Evolutionary conservation across 2,113 vertebrate genomes (phyloP), one percentile per base, ranked within the genome.

Genomic region (Mormyrus lacerda): DNA sequence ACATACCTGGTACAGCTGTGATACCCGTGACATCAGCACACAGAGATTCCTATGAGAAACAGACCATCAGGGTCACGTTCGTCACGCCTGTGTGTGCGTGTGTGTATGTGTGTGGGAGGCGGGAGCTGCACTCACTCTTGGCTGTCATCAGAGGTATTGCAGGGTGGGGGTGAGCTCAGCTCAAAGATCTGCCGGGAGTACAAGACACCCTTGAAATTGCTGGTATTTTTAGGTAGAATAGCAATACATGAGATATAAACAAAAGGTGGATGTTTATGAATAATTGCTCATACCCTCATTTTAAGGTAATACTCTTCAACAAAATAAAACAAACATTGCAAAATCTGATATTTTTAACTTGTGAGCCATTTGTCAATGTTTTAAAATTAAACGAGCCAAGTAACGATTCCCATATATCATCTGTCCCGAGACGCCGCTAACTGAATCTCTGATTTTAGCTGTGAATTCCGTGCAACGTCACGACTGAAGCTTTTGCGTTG

Each of bases 151-250:
- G 31, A 39, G 13, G 73, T 19, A 7, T 27, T 15, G 61, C 87
- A 88, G 39, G 11, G 1, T 48, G 44, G 4, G 24, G 24, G 39
- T 48, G 44, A 73, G 13, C 61, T 35, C 44, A 88, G 61, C 58
- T 76, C 42, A 35, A 61, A 88, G 6, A 88, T 61, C 61, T 88
- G 87, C 13, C 5, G 21, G 39, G 31, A 73, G n/a, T 76, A 88
- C 39, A 69, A 9, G 42, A 91, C 93, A 19, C 55, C 69, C 73
- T 17, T 50, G 47, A 79, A 6, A 4, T 39, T 79, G 13, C 35
- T 79, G 73, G 35, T 42, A 27, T n/a, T 65, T 31, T 65, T 27
- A 65, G 9, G 61, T 65, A 31, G n/a, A 8, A 65, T 65, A 27
- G 61, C 3, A 27, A 58, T 58, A 58, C 53, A 58, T 24, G 24